These are phyloP conservation scores for Strigops habroptila DNA, from an alignment of 2,113 vertebrate species.

Conservation along the genomic window DNA sequence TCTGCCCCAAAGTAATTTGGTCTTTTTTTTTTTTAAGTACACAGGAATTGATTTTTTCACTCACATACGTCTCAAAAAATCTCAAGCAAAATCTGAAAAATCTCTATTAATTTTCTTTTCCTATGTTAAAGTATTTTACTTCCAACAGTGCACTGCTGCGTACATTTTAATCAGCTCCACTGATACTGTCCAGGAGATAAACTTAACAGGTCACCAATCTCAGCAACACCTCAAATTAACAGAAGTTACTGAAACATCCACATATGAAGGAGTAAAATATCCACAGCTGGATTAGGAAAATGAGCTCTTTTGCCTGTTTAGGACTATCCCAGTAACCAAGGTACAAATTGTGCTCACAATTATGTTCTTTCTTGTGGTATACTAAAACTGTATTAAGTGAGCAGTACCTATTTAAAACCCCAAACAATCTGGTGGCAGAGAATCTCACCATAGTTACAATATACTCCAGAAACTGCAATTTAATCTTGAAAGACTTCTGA, in stretches of 20 bases:
- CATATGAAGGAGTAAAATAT: neutral
- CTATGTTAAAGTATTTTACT: neutral
- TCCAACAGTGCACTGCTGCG: neutral
- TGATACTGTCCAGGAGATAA: neutral
- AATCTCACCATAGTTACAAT: neutral
- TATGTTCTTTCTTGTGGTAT: neutral
- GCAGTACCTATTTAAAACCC: neutral
- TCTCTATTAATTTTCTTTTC: neutral
- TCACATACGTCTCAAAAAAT: fast-evolving
- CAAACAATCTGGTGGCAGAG: neutral
- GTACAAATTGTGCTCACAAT: neutral
- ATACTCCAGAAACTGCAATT: neutral
- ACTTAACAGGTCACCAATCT: neutral
- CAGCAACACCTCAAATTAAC: neutral
- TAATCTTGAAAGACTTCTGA: neutral
- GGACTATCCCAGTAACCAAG: neutral
- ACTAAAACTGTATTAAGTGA: neutral
- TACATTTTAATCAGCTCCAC: neutral
- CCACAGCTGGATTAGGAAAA: neutral
- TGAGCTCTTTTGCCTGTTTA: neutral
- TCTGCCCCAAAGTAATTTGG: neutral
- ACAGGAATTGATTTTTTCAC: neutral
- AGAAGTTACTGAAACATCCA: neutral
- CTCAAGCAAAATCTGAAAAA: neutral
- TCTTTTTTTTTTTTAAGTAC: neutral